A percentile compares a stretch with the other conserved stretches of the same genome.
Evolutionary conservation across 2,888 invertebrate genomes (phyloP).

Genomic region (Drosophila setosimentum): DNA sequence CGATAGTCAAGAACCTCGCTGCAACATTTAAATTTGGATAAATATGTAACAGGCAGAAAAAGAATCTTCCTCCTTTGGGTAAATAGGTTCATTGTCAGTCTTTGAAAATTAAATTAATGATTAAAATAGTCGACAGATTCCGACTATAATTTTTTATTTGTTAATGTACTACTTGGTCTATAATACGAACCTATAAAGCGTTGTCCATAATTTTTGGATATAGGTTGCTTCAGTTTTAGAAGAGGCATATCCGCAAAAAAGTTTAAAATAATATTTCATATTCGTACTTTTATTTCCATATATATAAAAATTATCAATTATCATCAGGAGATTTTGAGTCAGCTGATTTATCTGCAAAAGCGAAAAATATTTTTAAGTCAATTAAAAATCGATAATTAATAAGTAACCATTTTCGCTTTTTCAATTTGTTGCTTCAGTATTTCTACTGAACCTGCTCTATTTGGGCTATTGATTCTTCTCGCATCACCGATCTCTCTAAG

Average conservation of each 20-base stretch:
- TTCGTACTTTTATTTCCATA: constrained; percentile 10
- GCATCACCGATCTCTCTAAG: too few species aligned
- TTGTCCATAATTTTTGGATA: constrained; percentile 89
- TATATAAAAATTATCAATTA: constrained; percentile 26
- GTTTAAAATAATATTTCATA: constrained; percentile 13
- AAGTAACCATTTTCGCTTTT: background rate
- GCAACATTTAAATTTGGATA: background rate
- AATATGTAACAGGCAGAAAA: background rate
- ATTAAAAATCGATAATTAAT: background rate
- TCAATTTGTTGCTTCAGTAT: background rate
- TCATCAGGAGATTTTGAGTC: constrained; percentile 17
- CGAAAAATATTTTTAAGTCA: background rate
- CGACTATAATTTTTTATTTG: background rate
- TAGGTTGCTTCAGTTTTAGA: constrained; percentile 86
- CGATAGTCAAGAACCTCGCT: background rate
- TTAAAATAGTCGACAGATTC: background rate
- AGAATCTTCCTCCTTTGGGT: too few species aligned
- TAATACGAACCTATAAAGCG: constrained; percentile 86
- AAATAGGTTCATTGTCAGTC: background rate
- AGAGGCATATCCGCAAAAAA: constrained; percentile 87
- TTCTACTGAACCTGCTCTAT: background rate
- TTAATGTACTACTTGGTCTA: background rate
- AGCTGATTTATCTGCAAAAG: constrained; percentile 20
- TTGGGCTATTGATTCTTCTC: background rate
- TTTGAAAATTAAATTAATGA: too few species aligned